Conservation (phyloP, 2,113 vertebrate species). For the Melanerpes formicivorus region DNA sequence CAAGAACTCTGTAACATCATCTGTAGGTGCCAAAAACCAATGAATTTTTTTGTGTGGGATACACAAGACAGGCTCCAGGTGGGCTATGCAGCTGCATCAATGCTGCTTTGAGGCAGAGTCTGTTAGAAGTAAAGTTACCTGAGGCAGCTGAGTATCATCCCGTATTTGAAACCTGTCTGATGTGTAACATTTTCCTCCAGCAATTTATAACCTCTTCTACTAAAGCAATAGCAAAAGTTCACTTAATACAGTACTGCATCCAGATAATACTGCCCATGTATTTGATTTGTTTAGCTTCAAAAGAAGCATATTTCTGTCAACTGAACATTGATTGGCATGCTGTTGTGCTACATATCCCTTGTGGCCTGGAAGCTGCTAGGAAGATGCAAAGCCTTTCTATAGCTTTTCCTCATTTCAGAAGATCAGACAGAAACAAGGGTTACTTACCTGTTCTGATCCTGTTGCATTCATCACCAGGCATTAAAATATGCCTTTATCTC, state of each 20-base stretch:
- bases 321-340: not conserved
- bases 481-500: not conserved
- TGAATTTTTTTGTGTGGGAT: rapidly evolving
- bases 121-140: not conserved
- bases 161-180: not conserved
- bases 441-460: not conserved
- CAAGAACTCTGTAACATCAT: not conserved
- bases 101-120: not conserved
- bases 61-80: not conserved
- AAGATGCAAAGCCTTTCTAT: not conserved
- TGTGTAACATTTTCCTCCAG: not conserved
- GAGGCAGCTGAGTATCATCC: not conserved
- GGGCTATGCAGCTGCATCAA: not conserved
- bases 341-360: not conserved
- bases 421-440: not conserved
- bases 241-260: not conserved
- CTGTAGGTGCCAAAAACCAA: not conserved
- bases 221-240: not conserved
- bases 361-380: not conserved
- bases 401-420: not conserved
- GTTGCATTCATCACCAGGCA: not conserved
- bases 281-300: not conserved
- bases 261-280: not conserved
- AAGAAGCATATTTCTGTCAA: not conserved
- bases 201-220: not conserved